phyloP scores from a whole-genome alignment of 1,140 invertebrate genomes.

The Scaptomyza hsui region DNA sequence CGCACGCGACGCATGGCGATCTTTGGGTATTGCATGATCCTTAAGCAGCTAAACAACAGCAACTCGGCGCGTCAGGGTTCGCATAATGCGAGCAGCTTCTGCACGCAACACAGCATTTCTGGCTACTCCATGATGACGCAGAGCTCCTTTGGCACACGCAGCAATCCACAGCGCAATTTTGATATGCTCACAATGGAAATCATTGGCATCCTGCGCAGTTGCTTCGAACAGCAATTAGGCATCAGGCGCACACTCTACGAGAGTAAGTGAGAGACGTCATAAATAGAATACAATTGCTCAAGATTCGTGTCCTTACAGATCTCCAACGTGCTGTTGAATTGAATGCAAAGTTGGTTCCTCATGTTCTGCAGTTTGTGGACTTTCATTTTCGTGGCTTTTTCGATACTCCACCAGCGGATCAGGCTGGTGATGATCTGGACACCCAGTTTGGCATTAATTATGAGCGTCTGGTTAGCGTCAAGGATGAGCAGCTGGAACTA shows the following conservation, averaged over 20 bases:
- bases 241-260: slow-evolving; percentile 75
- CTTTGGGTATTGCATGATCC: slow-evolving; percentile 82
- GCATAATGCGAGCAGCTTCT: slow-evolving; percentile 62
- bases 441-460: slow-evolving; percentile 59
- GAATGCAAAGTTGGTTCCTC: slow-evolving; percentile 76
- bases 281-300: background rate
- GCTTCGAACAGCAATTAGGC: slow-evolving; percentile 68
- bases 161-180: slow-evolving; percentile 71
- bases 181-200: slow-evolving; percentile 83
- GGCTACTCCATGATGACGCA: slow-evolving; percentile 81
- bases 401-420: slow-evolving; percentile 35
- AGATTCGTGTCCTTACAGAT: slow-evolving; percentile 40
- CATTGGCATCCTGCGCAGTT: slow-evolving; percentile 74
- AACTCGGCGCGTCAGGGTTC: slow-evolving; percentile 65
- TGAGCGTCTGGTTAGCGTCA: slow-evolving; percentile 48
- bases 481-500: slow-evolving; percentile 56
- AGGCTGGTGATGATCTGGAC: slow-evolving; percentile 53
- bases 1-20: slow-evolving; percentile 75
- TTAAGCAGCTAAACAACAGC: slow-evolving; percentile 79
- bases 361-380: slow-evolving; percentile 79
- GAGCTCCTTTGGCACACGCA: slow-evolving; percentile 59
- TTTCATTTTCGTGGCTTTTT: slow-evolving; percentile 80
- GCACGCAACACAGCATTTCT: slow-evolving; percentile 78
- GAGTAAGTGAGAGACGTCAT: slow-evolving; percentile 39
- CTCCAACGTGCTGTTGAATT: slow-evolving; percentile 78